Evolutionary conservation across 2,888 invertebrate species (phyloP), one percentile per base, ranked within the genome.

Genomic region (Acronicta aceris): DNA sequence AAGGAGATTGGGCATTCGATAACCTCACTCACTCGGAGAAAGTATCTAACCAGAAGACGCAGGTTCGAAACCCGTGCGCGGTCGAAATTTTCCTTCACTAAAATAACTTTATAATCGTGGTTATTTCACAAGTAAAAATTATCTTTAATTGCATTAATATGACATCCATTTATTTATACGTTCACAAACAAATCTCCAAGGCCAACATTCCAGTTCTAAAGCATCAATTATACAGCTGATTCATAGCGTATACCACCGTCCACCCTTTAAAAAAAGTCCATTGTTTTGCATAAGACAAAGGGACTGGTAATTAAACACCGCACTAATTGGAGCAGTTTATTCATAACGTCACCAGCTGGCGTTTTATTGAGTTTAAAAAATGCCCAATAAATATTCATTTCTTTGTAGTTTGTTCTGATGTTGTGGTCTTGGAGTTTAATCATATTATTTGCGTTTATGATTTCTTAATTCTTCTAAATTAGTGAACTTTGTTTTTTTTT

Each of bases 301-400:
- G 50, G 63, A 55, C 50, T 66, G 49, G 65, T 60, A 79, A 79
- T 79, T 79, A 81, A 73, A 72, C 61, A 71, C 52, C 71, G 59
- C 65, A 54, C 74, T 81, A 78, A 79, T 81, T 81, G 76, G 71
- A 69, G 59, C 55, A 70, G 65, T 74, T 79, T 74, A 76, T 81
- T 74, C 74, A 79, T 73, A 66, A 73, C 59, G 61, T 66, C 73
- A 65, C 71, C 73, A 76, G 68, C 64, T 63, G 63, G 45, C 48
- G 60, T 55, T 69, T 76, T 78, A 78, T 78, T 79, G 66, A 62
- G 47, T 76, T 76, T 56, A 25, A 63, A 68, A 72, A 76, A 63
- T 65, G 43, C 43, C 43, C 49, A 41, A 74, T 73, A 70, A 76
- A 74, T 74, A 74, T 74, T 74, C 70, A 74, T 74, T 64, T 67